These are phyloP conservation scores for Petrolisthes cinctipes DNA, from an alignment of 2,888 invertebrate species.

Conservation along the genomic window DNA sequence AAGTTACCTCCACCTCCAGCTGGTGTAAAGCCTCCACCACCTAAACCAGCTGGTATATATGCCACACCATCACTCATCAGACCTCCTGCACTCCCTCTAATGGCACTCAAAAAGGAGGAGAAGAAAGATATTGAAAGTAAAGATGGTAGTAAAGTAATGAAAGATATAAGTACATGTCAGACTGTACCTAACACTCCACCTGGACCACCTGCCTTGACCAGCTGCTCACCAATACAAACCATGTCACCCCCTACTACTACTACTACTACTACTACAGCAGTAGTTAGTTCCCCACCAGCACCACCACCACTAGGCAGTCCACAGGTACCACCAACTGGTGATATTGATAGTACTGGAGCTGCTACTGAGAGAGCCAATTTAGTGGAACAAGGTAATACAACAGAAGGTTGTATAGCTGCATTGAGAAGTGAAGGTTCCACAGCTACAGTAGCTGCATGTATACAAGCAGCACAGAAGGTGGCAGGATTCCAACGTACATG, in stretches of 20 bases:
- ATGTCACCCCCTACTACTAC: too few relatives aligned
- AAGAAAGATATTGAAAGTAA: constrained; percentile 50
- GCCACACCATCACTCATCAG: constrained; percentile 67
- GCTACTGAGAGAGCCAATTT: constrained; percentile 43
- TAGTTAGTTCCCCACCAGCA: not conserved
- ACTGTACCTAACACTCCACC: constrained; percentile 19
- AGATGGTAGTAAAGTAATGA: constrained; percentile 32
- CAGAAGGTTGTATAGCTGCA: constrained; percentile 28
- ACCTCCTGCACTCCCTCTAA: constrained; percentile 55
- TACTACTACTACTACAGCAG: too few relatives aligned
- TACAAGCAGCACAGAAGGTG: constrained; percentile 83
- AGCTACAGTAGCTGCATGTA: constrained; percentile 76
- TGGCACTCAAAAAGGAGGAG: constrained; percentile 55
- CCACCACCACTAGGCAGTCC: not conserved
- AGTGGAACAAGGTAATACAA: constrained; percentile 36
- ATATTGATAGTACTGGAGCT: constrained; percentile 17
- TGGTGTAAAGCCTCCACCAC: constrained; percentile 68
- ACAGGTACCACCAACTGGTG: not conserved
- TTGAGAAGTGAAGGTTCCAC: constrained; percentile 38
- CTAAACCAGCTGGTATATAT: constrained; percentile 69
- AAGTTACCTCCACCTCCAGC: constrained; percentile 65
- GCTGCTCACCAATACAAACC: too few relatives aligned
- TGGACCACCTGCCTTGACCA: not conserved
- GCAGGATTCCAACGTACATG: constrained; percentile 86
- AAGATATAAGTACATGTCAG: constrained; percentile 13